Base-by-base conservation (phyloP, 2,113 vertebrate genomes). In the Ciconia boyciana region DNA sequence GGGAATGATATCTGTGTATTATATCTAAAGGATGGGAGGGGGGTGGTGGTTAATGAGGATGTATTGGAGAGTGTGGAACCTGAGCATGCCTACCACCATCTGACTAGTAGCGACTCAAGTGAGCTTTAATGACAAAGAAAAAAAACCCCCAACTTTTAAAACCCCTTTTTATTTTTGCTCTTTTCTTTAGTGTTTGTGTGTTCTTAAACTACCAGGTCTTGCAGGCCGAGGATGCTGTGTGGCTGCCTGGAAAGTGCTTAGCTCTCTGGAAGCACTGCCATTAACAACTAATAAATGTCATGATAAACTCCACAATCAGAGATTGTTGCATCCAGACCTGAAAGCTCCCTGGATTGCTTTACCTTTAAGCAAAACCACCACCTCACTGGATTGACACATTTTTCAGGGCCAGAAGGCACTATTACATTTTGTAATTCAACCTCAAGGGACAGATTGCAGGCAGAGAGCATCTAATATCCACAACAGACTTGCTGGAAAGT, bases 271-370 rank as follows among this genome's bases (percentile, higher is more conserved):
- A 96, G 52, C 39, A 26, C 72, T 90, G 52, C 72, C 83, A 90
- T 91, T 91, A 94, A 82, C 83, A 91, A 82, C 83, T 72, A 76
- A 93, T 92, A 93, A 91, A 93, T n/a, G 65, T 90, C 61, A 61
- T 41, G 65, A 92, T 93, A 92, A 93, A 72, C 74, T 88, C 66
- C 65, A 52, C 78, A 71, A 84, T 89, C 24, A 2, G 61, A 0
- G 2, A 65, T 90, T 51, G 61, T 75, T 92, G 20, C 68, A 87
- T 89, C 57, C 83, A 87, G 90, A 90, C 57, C 65, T 52, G 44
- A 93, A 89, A 93, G 29, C 58, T 95, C 41, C 44, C 21, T 92
- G 61, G 48, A 43, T 32, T 91, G 21, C 41, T 82, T 81, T 84
- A 93, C 76, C 83, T 91, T 82, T 65, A 91, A 94, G 64, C 14